Evolutionary conservation across 2,888 invertebrate genomes (phyloP), one percentile per base, ranked within the genome.

Genomic region (Chromoteleia sp.): DNA sequence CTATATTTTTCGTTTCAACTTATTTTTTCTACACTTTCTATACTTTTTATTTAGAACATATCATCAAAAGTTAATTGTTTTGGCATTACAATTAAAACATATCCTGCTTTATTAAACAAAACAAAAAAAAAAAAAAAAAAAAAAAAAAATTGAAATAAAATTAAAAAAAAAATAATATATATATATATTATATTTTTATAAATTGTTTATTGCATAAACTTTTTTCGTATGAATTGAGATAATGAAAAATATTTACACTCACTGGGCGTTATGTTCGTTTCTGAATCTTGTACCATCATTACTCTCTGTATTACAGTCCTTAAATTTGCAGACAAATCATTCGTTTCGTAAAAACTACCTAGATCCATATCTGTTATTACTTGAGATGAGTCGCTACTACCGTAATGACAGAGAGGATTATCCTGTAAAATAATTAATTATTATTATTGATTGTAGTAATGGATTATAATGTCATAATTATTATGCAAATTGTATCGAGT

Each of bases 321-420:
- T 73, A 96, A 93, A 93, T 97, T 97, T 87, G 95, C 95, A 82
- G 95, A 94, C 61, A 97, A 93, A 89, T 95, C 94, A 87, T 96
- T 95, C 39, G 95, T 94, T 30, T 94, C 93, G 92, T 95, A 97
- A 93, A 96, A 97, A 85, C 94, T 93, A 92, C 91, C 88, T 74
- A 94, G 89, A 84, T 94, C 93, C 92, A 93, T 93, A 85, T 94
- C 94, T 78, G 92, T 92, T 65, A 93, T 90, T 21, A 90, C 88
- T 59, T 89, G 90, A 52, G 86, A 83, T 15, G 86, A 77, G 30
- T 84, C 87, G 0, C 85, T 84, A 8, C 87, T 87, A 80, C 90
- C 85, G 85, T 93, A 92, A 5, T 93, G 91, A 86, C 93, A 93
- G 80, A 94, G 90, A 86, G 93, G 92, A 82, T 92, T 92, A 67